Evolutionary conservation across 2,888 invertebrate genomes (phyloP), one percentile per base, ranked within the genome.

Genomic region (Aporophyla lueneburgensis): DNA sequence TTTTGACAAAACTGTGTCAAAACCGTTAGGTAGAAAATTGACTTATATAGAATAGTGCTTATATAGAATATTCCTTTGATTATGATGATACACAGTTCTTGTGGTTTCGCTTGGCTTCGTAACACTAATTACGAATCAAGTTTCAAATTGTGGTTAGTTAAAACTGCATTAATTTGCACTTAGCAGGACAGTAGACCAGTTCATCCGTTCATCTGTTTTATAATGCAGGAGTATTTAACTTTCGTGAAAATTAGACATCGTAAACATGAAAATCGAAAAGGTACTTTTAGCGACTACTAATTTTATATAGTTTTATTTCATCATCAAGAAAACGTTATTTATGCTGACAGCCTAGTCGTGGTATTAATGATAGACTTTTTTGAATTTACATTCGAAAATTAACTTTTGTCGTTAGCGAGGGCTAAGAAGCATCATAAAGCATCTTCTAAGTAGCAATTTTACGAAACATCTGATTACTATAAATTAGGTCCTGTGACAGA

Each of bases 351-450:
- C 76, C 81, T 81, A 82, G 88, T 88, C 88, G 87, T 89, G 87
- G 70, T 73, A 70, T 63, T 87, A 88, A 88, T 78, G 79, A 81
- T 83, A 71, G 73, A 74, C 43, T 74, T 58, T 82, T 86, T 86
- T 78, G 81, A 85, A 87, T 88, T 87, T 88, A 62, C 78, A 65
- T 82, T 84, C 76, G 71, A 86, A 87, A 87, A 87, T 87, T 81
- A 71, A 74, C 67, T 65, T 61, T 73, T 77, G 69, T 56, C 56
- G 63, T 76, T 77, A 73, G 56, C 66, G 24, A 33, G 19, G 53
- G 62, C 69, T 43, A 33, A 78, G 53, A 73, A 75, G 49, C 71
- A 70, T 79, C 77, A 62, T 68, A 46, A n/a, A 77, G n/a, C 62
- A 78, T 74, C 74, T 74, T 74, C 54, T 74, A 56, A 24, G 49